phyloP scores from a whole-genome alignment of 2,888 invertebrate genomes.

The Omphaloscelis lunosa region DNA sequence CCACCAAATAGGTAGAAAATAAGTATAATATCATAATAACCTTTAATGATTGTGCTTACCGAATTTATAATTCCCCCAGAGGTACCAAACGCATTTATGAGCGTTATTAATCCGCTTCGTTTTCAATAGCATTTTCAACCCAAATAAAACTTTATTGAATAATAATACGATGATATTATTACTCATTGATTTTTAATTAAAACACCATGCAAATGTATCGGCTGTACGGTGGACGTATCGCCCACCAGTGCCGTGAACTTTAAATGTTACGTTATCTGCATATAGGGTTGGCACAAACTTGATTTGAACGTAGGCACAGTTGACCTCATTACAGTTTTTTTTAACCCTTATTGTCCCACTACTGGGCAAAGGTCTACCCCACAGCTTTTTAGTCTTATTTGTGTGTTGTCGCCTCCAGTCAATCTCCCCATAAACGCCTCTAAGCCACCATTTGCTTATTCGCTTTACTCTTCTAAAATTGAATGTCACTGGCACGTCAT shows the following conservation, averaged over 20 bases:
- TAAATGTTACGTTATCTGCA: conserved; percentile 49
- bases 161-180: conserved; percentile 59
- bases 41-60: background rate
- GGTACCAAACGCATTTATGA: conserved; percentile 6
- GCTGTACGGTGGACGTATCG: conserved; percentile 39
- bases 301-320: background rate
- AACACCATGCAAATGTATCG: conserved; percentile 68
- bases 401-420: background rate
- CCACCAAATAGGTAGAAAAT: background rate
- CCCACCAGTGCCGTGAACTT: conserved; percentile 51
- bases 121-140: conserved; percentile 37
- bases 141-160: conserved; percentile 51
- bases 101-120: conserved; percentile 18
- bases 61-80: background rate
- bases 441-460: background rate
- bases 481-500: background rate
- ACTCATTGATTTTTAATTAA: conserved; percentile 71
- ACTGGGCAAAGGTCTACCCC: background rate
- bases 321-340: background rate
- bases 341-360: background rate
- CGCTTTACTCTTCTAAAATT: background rate
- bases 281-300: conserved; percentile 27
- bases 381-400: background rate
- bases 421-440: background rate
- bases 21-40: background rate